Evolutionary conservation across 2,797 vertebrate genomes (phyloP), one percentile per base, ranked within the genome.

Genomic region (Eupleurogrammus muticus): DNA sequence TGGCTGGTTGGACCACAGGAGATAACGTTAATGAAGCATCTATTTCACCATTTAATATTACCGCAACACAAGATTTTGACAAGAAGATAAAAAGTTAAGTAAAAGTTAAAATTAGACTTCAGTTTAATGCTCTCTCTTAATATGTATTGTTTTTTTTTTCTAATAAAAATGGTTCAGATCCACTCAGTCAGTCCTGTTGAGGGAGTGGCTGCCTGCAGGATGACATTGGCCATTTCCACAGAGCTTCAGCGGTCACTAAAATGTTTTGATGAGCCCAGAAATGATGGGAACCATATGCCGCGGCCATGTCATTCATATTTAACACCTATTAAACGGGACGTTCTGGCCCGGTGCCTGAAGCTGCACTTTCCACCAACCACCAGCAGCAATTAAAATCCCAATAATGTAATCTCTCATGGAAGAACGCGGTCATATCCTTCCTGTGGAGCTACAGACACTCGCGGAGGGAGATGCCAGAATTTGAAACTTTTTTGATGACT

Each of bases 11-110:
- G 62, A 77, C 51, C 61, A 53, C 32, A 32, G 48, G 44, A 82
- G 85, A 90, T 87, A 90, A 85, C 59, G 5, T 58, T 78, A 80
- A 82, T 75, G 66, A 82, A 73, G 69, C 47, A 21, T 63, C 69
- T 72, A 59, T 71, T 85, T 80, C 73, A 79, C 42, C 32, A 7
- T 86, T 85, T 84, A 82, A 79, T 82, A 82, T 75, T 72, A 70
- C 21, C 80, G 51, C 63, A 20, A 47, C 74, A 28, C 77, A 67
- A 44, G 21, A 61, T 16, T 16, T 21, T 42, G 48, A 59, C 16
- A 59, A 50, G 52, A 56, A 16, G 17, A n/a, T 21, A 44, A 52
- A 34, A 9, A 24, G 28, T 55, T 7, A 38, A 58, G 56, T 34
- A 32, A 78, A 72, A 47, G 20, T 9, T 2, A 0, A 20, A 36